Evolutionary conservation across 2,797 vertebrate genomes (phyloP), one percentile per base, ranked within the genome.

Genomic region (Muscicapa comitata): DNA sequence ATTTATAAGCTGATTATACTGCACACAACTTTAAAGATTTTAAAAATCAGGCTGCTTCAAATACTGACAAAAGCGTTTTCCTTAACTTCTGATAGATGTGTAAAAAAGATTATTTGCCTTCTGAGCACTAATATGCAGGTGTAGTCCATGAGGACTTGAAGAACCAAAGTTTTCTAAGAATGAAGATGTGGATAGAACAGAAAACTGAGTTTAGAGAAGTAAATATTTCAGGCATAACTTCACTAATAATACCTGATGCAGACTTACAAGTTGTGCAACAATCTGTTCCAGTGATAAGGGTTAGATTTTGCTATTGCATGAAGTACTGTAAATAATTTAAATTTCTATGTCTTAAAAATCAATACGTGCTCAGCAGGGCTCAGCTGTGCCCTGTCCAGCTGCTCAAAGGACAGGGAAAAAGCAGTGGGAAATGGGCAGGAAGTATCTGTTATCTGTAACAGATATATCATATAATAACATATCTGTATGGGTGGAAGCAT

Each of bases 1-100:
- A 96, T 71, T 95, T 66, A 40, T 97, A 97, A 97, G 95, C 95
- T 94, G 94, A 97, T 98, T 97, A 97, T 26, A 48, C 38, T 88
- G 87, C 77, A 78, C 48, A 53, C 76, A 93, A 66, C n/a, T 66
- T 81, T 62, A 86, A 92, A 89, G 74, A 77, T 72, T 96, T 90
- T 12, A 83, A 91, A 95, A 93, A 95, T 66, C 18, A 55, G 83
- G n/a, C 82, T 87, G 19, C 20, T 72, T 92, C 47, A 86, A 87
- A 77, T 80, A 85, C 54, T 4, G 14, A 67, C 59, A 73, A 18
- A 81, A 73, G 21, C 16, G 15, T 68, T 84, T 93, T 83, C 66
- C 70, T 67, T 88, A 80, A 47, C 42, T 43, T 70, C 35, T 17
- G 9, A 24, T 13, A n/a, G 18, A 48, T 43, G 51, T 61, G 53